phyloP scores from a whole-genome alignment of 2,797 vertebrate genomes.

The Danio kyathit region DNA sequence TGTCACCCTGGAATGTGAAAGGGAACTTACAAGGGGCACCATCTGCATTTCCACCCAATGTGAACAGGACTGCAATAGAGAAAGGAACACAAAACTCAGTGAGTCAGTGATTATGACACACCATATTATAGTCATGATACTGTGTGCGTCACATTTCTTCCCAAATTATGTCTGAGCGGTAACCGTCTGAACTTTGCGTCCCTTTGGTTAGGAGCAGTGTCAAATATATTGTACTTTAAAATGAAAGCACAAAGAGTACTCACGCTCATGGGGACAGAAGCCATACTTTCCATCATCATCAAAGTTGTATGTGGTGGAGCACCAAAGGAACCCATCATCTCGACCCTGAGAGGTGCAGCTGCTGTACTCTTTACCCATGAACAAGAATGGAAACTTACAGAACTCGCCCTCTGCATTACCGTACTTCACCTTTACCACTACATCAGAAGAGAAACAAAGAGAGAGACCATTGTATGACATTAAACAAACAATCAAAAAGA shows the following conservation, averaged over 20 bases:
- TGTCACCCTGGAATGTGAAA: constrained; percentile 90
- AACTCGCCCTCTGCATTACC: constrained; percentile 97
- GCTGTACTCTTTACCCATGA: constrained; percentile 91
- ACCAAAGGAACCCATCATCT: constrained; percentile 97
- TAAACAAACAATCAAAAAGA: neutral
- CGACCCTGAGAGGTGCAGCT: constrained; percentile 92
- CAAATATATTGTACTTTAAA: neutral
- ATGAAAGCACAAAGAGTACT: constrained; percentile 68
- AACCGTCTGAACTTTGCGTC: neutral
- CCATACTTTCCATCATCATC: constrained; percentile 95
- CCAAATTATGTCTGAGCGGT: neutral
- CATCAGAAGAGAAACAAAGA: neutral
- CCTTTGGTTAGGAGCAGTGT: neutral
- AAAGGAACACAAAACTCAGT: neutral
- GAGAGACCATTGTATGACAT: neutral
- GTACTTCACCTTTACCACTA: constrained; percentile 96
- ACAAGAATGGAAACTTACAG: constrained; percentile 97
- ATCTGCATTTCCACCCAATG: constrained; percentile 90
- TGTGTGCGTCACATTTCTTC: neutral
- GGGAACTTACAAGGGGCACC: constrained; percentile 95
- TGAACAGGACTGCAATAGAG: constrained; percentile 89
- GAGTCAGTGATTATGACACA: constrained; percentile 8
- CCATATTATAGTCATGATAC: neutral
- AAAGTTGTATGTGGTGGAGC: constrained; percentile 94
- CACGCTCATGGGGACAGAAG: constrained; percentile 97